Conservation (phyloP, 2,113 vertebrate genomes). For the Hydropotes inermis region DNA sequence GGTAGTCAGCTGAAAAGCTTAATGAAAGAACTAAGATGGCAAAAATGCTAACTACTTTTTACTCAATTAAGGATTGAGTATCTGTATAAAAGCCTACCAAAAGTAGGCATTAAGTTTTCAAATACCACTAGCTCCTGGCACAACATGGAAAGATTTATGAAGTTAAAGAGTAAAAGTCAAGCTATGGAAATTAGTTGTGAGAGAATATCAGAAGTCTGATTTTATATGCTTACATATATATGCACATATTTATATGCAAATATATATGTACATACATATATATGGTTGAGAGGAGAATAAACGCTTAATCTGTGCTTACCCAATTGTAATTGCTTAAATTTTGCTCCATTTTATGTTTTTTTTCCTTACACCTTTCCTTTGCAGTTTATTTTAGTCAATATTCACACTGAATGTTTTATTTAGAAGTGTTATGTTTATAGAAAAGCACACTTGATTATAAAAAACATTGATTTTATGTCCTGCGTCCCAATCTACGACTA, state of each 20-base stretch:
- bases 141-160: neutral
- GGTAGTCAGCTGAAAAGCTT: neutral
- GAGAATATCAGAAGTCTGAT: neutral
- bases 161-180: neutral
- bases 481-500: neutral
- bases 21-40: neutral
- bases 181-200: neutral
- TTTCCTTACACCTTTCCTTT: neutral
- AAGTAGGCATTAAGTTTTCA: neutral
- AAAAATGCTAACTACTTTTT: neutral
- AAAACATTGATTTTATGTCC: slow-evolving; percentile 10
- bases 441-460: neutral
- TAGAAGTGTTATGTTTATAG: neutral
- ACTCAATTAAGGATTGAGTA: neutral
- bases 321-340: neutral
- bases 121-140: neutral
- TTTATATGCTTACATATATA: neutral
- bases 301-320: neutral
- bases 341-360: neutral
- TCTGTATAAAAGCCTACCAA: neutral
- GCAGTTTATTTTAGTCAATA: neutral
- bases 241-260: neutral
- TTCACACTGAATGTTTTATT: slow-evolving; percentile 2
- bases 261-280: neutral
- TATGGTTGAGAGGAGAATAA: neutral